These are phyloP conservation scores for Druon quercuslanigerum DNA, from an alignment of 1,140 invertebrate species.

Conservation along the genomic window DNA sequence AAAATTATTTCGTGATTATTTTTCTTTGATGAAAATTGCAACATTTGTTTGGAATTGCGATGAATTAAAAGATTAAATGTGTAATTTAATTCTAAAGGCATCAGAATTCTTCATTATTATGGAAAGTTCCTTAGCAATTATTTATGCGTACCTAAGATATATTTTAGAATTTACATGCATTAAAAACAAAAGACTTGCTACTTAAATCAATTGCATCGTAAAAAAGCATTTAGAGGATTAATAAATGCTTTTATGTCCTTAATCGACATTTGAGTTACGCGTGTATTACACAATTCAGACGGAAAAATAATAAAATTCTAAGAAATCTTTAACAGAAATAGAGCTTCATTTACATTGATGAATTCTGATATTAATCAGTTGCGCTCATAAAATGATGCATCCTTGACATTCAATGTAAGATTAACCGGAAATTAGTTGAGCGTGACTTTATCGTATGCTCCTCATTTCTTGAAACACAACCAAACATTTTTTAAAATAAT, in stretches of 20 bases:
- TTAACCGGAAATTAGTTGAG: background rate
- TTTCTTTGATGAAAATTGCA: no score
- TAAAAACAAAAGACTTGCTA: background rate
- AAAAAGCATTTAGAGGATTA: background rate
- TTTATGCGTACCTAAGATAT: no score
- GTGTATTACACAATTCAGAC: conserved; percentile 18
- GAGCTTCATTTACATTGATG: conserved; percentile 4
- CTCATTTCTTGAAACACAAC: background rate
- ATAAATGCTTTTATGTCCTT: conserved; percentile 2
- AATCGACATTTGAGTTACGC: conserved; percentile 16
- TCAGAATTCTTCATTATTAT: no score
- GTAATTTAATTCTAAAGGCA: no score
- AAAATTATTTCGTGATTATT: no score
- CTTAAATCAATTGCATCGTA: conserved; percentile 17
- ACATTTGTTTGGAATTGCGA: no score
- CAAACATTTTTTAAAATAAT: background rate
- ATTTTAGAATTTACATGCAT: background rate
- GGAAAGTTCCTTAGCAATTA: no score
- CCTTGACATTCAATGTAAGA: conserved; percentile 2
- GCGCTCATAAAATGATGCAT: conserved; percentile 2
- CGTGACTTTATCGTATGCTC: background rate
- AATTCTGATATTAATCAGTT: conserved; percentile 13
- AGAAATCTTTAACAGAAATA: conserved; percentile 14
- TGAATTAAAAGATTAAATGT: no score
- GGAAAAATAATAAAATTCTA: conserved; percentile 33